Evolutionary conservation across 2,797 vertebrate genomes (phyloP).

Genomic region (Chelon auratus): DNA sequence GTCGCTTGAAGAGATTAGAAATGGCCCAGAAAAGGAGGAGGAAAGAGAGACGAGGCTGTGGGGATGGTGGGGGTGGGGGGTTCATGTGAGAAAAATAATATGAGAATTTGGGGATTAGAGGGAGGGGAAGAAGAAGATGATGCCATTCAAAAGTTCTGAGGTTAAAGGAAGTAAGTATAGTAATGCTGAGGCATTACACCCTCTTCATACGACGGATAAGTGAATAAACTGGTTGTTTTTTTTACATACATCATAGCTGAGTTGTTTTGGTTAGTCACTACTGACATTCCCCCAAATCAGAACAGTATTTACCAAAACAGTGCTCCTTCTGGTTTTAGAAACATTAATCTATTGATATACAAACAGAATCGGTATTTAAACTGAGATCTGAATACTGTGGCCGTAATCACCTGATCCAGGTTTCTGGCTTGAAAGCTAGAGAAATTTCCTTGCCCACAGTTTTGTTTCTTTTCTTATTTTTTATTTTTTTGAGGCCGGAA

Average conservation of each 20-base stretch:
- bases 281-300: background rate
- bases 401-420: too few relatives aligned
- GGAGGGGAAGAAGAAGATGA: conserved; percentile 20
- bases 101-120: conserved; percentile 46
- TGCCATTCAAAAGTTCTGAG: conserved; percentile 25
- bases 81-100: conserved; percentile 28
- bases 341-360: too few relatives aligned
- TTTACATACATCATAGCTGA: background rate
- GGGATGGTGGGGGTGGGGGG: background rate
- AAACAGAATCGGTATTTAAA: too few relatives aligned
- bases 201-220: conserved; percentile 4
- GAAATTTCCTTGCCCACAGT: too few relatives aligned
- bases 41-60: conserved; percentile 18
- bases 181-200: background rate
- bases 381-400: too few relatives aligned
- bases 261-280: background rate
- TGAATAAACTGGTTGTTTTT: background rate
- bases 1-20: conserved; percentile 83
- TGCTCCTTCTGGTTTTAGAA: too few relatives aligned
- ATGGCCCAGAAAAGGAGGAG: conserved; percentile 61
- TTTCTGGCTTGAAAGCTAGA: too few relatives aligned
- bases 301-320: background rate
- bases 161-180: conserved; percentile 18
- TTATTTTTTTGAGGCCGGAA: background rate
- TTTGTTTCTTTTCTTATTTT: too few relatives aligned